These are phyloP conservation scores for Beroe ovata DNA, from an alignment of 37 sponge, comb jelly and placozoan genomes.

Conservation along the genomic window DNA sequence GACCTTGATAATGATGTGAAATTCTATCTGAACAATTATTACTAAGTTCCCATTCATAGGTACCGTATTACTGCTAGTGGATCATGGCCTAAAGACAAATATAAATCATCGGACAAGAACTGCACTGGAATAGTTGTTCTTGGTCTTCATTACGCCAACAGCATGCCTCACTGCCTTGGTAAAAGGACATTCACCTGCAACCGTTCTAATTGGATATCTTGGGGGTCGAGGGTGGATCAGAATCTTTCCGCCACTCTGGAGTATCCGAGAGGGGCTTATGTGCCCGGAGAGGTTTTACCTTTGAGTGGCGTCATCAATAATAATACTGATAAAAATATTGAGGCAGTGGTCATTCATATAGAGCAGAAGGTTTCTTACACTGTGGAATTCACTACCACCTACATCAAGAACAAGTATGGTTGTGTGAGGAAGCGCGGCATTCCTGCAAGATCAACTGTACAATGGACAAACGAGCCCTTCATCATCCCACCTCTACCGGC, in stretches of 20 bases:
- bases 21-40: not conserved
- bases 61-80: not conserved
- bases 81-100: not conserved
- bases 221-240: not conserved
- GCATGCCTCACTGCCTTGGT: not conserved
- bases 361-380: not conserved
- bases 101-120: not conserved
- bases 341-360: not conserved
- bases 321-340: not conserved
- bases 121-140: not conserved
- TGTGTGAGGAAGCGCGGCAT: not conserved
- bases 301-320: not conserved
- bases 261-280: not conserved
- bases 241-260: not conserved
- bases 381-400: not conserved
- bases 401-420: not conserved
- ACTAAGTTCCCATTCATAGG: not conserved
- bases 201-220: not conserved
- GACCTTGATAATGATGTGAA: not conserved
- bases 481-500: not conserved
- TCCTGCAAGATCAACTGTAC: not conserved
- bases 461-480: not conserved
- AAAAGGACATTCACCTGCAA: not conserved
- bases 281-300: not conserved
- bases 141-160: not conserved